phyloP scores from a whole-genome alignment of 2,888 invertebrate species.

The Macroteleia sp. region DNA sequence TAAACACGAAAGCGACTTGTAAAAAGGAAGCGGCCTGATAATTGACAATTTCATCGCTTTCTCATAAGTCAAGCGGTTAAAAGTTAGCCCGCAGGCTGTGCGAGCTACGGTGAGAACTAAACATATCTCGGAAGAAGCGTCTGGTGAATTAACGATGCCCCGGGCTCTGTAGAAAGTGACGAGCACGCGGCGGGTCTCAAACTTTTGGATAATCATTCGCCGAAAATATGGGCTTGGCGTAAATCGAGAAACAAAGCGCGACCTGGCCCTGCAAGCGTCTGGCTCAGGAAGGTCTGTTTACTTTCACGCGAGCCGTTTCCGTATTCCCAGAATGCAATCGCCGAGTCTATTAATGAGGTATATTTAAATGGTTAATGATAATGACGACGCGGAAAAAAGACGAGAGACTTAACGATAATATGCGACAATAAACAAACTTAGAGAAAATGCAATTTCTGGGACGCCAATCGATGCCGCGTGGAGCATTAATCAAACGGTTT shows the following conservation, averaged over 20 bases:
- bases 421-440: conserved; percentile 14
- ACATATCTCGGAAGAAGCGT: conserved; percentile 28
- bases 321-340: conserved; percentile 1
- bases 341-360: conserved; percentile 6
- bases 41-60: conserved; percentile 40
- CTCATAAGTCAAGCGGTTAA: conserved; percentile 35
- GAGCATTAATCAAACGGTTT: conserved; percentile 14
- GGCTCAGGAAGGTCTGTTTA: background rate
- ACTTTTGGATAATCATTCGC: conserved; percentile 14
- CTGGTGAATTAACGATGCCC: conserved; percentile 55
- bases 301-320: conserved; percentile 7
- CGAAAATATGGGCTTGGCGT: background rate
- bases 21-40: conserved; percentile 20
- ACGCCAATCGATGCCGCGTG: background rate
- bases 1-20: background rate
- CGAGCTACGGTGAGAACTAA: conserved; percentile 39
- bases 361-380: conserved; percentile 9
- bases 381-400: background rate
- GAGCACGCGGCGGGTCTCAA: conserved; percentile 1
- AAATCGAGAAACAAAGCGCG: background rate
- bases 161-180: conserved; percentile 71
- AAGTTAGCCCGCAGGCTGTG: conserved; percentile 14
- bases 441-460: conserved; percentile 17
- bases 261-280: background rate
- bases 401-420: conserved; percentile 10